Evolutionary conservation across 2,888 invertebrate genomes (phyloP), one percentile per base, ranked within the genome.

Genomic region (Ptilodon capucinus): DNA sequence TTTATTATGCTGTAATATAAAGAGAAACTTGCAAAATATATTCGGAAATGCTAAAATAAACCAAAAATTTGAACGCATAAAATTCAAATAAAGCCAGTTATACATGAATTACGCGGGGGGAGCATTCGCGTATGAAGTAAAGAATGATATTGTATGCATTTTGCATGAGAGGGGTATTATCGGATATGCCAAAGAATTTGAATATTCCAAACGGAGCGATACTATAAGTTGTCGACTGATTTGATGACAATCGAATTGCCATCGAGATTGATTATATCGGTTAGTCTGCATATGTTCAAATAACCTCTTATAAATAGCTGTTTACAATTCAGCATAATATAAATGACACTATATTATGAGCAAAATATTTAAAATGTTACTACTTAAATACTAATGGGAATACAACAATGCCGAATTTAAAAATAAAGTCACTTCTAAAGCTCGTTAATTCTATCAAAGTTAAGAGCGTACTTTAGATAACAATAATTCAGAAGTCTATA

Each of bases 81-180:
- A 86, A 86, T 84, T 88, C 84, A 79, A 81, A 88, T 88, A 83
- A 83, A 77, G 81, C 79, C 81, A 86, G 79, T 86, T 86, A 81
- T 82, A 84, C 79, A 85, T 90, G 88, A 90, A 87, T 90, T 87
- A 90, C 83, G 78, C 59, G 62, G 70, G 74, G 76, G 59, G 76
- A 80, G 79, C 78, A 85, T 83, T 79, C 83, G 76, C 76, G 84
- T 83, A 85, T 81, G 81, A 79, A 82, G 83, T 84, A 85, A 89
- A 86, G 84, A 86, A 89, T 87, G 85, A 86, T 88, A 89, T 86
- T 89, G 86, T 86, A 86, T 90, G 89, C 87, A 90, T 88, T 89
- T 89, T 89, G 82, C 86, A 89, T 88, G 88, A 85, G 84, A 79
- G 73, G 66, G 76, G 79, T 83, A 87, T 89, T 87, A 90, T 89